phyloP scores from a whole-genome alignment of 2,888 invertebrate genomes.

The Lycocerus yunnanus region DNA sequence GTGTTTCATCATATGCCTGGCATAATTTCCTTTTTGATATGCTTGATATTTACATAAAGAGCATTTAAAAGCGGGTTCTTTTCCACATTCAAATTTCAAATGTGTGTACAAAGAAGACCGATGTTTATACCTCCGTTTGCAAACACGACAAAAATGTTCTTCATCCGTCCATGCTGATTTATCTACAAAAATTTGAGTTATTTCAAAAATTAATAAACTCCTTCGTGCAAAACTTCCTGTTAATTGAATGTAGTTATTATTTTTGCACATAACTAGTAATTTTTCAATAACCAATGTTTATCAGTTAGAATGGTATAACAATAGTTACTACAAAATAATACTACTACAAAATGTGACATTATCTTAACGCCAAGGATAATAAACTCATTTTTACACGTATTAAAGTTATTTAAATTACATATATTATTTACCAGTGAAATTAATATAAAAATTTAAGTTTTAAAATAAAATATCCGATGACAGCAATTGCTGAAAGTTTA shows the following conservation, averaged over 20 bases:
- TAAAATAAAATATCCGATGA: too few relatives aligned
- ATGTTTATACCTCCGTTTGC: slow-evolving; percentile 42
- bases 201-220: background rate
- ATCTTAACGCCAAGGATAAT: too few relatives aligned
- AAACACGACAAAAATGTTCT: slow-evolving; percentile 32
- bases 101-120: slow-evolving; percentile 43
- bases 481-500: too few relatives aligned
- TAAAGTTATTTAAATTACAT: too few relatives aligned
- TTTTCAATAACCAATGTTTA: too few relatives aligned
- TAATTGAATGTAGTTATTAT: background rate
- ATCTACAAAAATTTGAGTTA: background rate
- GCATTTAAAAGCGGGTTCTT: slow-evolving; percentile 57
- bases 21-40: background rate
- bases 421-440: too few relatives aligned
- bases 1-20: background rate
- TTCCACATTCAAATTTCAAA: slow-evolving; percentile 45
- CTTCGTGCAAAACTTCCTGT: background rate
- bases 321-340: too few relatives aligned
- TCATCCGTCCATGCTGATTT: background rate
- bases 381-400: too few relatives aligned
- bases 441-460: too few relatives aligned
- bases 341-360: too few relatives aligned
- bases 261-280: too few relatives aligned
- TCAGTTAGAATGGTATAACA: too few relatives aligned
- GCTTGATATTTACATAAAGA: slow-evolving; percentile 53